Base-by-base conservation (phyloP, 1,140 invertebrate species). In the Holcopasites calliopsidis region DNA sequence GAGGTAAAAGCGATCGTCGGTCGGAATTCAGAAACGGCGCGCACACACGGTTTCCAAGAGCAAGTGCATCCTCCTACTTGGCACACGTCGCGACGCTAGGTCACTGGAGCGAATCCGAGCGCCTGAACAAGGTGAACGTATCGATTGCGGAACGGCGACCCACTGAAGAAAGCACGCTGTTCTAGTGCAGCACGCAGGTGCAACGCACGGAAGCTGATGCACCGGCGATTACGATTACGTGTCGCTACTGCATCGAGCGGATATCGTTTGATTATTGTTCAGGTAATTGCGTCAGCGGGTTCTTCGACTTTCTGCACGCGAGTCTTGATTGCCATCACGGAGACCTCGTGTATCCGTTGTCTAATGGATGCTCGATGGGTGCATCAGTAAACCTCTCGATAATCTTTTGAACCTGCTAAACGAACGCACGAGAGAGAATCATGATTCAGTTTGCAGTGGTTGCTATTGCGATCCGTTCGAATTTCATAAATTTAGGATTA, bases 91-190 rank as follows among this genome's bases (percentile, higher is more conserved):
- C 62, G 64, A 50, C 54, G 72, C 62, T 69, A 33, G 74, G 74
- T 76, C 74, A 76, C 64, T 76, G 57, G 74, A 66, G 38, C 74
- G 74, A 69, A 69, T 75, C n/a, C 68, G 60, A 77, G 64, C 83
- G 75, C 77, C 83, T 83, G 78, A 83, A 74, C 81, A 84, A 84
- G 78, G 82, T 81, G 83, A 82, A 81, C 70, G 84, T 84, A 84
- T 84, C 82, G 83, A 84, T 83, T 82, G 78, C 71, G 70, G 69
- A 68, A 44, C 42, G 69, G 60, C 83, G 81, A 83, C 79, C 77
- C 47, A 80, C 62, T 83, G 80, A 80, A 10, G 62, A 64, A 83
- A 44, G 47, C 49, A 62, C 35, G 28, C 57, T 65, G 76, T 26
- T 64, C 66, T 52, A 79, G 57, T 26, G 50, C 38, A 76, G 26